Evolutionary conservation across 2,888 invertebrate species (phyloP), one percentile per base, ranked within the genome.

Genomic region (Saturnia japonica): DNA sequence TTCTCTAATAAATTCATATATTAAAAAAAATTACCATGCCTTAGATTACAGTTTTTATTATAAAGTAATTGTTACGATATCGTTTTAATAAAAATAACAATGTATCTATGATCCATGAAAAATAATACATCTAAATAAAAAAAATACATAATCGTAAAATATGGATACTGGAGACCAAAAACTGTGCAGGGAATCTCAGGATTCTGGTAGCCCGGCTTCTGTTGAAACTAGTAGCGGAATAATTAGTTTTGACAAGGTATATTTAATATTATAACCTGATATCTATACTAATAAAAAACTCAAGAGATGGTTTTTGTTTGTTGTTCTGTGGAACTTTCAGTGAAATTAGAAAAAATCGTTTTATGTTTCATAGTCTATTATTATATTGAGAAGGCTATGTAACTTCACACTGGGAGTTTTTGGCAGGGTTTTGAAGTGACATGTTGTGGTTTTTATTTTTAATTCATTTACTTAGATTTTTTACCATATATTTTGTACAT

Each of bases 181-280:
- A 70, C 72, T 75, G 42, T 83, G 82, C 3, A 77, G 81, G 25
- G 84, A 85, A 72, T 83, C 85, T 43, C 84, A 83, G 71, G 84
- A 83, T 73, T 83, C 86, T n/a, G 80, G 82, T 43, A 85, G 83
- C 67, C 77, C 81, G 42, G 81, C 74, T 0, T 80, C 79, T 2
- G 80, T 83, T 16, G 86, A 80, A 9, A 79, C 81, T 19, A 16
- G 40, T 40, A 64, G 64, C n/a, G 40, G 64, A 64, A 40, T 64
- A 64, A 71, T 78, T 14, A 73, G 72, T 22, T 71, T 71, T 28
- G 77, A 78, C 64, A 80, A 76, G 75, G 86, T 85, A 75, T 80
- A 72, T n/a, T n/a, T n/a, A n/a, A n/a, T n/a, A n/a, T n/a, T 34
- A 57, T 60, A 60, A 28, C 28, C 28, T 28, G 25, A 28, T 60